These are phyloP conservation scores for Ichneumoninae sp. DNA, from an alignment of 2,888 invertebrate genomes.

Conservation along the genomic window DNA sequence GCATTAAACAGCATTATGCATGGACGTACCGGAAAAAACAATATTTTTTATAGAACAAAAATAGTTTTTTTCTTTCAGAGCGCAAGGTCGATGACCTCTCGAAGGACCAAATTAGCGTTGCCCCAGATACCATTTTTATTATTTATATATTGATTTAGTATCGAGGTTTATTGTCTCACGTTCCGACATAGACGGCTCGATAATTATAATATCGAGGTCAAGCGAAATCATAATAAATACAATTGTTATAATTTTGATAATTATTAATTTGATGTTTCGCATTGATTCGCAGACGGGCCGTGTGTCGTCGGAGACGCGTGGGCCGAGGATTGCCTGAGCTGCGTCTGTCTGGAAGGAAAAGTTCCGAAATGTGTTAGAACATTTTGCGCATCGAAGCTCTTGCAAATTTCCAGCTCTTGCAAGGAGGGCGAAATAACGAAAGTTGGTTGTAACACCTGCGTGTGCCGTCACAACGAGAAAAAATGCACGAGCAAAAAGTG, in stretches of 20 bases:
- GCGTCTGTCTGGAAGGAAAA: slow-evolving; percentile 60
- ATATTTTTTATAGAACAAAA: background rate
- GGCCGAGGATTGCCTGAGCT: slow-evolving; percentile 70
- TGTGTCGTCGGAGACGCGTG: slow-evolving; percentile 69
- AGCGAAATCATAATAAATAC: background rate
- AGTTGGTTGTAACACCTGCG: slow-evolving; percentile 61
- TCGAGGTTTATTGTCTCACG: too few relatives aligned
- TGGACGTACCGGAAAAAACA: background rate
- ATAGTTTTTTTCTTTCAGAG: background rate
- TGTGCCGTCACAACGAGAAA: slow-evolving; percentile 58
- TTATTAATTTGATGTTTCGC: background rate
- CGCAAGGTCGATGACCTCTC: slow-evolving; percentile 8
- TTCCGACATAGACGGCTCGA: background rate
- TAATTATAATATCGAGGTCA: background rate
- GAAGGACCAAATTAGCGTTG: background rate
- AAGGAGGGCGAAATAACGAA: slow-evolving; percentile 58
- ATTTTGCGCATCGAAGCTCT: slow-evolving; percentile 65
- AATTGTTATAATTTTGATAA: background rate
- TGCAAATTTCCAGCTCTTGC: slow-evolving; percentile 57
- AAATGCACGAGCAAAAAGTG: slow-evolving; percentile 65
- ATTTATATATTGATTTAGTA: too few relatives aligned
- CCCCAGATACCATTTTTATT: too few relatives aligned
- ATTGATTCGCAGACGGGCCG: slow-evolving; percentile 56
- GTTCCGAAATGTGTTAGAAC: slow-evolving; percentile 62
- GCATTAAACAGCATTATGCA: slow-evolving; percentile 12